Evolutionary conservation across 2,888 invertebrate species (phyloP).

Genomic region (Agrochola lychnidis): DNA sequence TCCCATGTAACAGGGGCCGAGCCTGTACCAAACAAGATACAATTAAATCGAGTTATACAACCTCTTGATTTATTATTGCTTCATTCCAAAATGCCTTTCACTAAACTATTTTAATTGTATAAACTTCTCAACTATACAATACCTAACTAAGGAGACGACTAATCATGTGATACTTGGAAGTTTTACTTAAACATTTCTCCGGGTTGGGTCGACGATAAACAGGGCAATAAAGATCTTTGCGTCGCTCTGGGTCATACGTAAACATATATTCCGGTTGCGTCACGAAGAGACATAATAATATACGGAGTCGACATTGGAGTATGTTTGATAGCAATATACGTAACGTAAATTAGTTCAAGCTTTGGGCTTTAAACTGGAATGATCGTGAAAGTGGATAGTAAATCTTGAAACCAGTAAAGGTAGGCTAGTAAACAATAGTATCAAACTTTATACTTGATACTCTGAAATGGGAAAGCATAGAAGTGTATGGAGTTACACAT

Average conservation of each 20-base stretch:
- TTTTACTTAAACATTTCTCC: slow-evolving; percentile 56
- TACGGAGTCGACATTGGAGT: slow-evolving; percentile 15
- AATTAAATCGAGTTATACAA: neutral
- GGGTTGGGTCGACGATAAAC: slow-evolving; percentile 61
- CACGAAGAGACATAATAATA: slow-evolving; percentile 34
- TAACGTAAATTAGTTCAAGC: slow-evolving; percentile 16
- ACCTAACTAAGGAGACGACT: slow-evolving; percentile 37
- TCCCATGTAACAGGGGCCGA: neutral
- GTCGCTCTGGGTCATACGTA: slow-evolving; percentile 52
- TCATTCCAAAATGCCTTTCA: neutral
- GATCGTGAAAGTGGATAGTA: slow-evolving; percentile 20
- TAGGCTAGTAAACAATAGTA: neutral
- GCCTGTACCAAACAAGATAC: neutral
- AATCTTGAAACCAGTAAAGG: neutral
- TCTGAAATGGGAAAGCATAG: no score
- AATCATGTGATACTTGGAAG: slow-evolving; percentile 49
- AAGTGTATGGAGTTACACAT: neutral
- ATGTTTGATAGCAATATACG: slow-evolving; percentile 8
- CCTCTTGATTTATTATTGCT: neutral
- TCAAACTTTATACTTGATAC: neutral
- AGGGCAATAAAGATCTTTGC: slow-evolving; percentile 60
- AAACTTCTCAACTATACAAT: slow-evolving; percentile 5
- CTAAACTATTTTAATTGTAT: neutral
- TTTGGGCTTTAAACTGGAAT: slow-evolving; percentile 5
- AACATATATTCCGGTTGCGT: slow-evolving; percentile 55